Percentiles rank a stretch among this genome's conserved stretches.
These are phyloP conservation scores for Galeruca laticollis DNA, from an alignment of 2,888 invertebrate species.

Conservation along the genomic window DNA sequence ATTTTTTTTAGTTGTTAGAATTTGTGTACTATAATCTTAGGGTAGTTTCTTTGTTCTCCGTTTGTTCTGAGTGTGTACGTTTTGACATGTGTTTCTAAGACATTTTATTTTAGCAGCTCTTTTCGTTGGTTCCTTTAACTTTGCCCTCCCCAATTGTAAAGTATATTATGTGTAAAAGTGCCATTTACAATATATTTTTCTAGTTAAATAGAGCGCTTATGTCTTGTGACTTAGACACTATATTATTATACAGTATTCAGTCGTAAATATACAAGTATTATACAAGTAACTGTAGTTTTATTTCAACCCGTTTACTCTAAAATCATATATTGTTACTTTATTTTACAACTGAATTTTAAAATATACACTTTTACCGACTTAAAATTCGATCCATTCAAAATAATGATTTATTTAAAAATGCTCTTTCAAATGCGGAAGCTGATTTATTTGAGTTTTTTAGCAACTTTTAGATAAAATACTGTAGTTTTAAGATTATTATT, in stretches of 20 bases:
- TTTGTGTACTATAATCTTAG: slow-evolving; percentile 45
- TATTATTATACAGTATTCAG: slow-evolving; percentile 65
- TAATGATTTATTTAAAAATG: no score
- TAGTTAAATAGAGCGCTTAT: slow-evolving; percentile 68
- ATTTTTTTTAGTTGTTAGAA: slow-evolving; percentile 43
- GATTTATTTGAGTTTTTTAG: no score
- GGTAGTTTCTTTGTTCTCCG: slow-evolving; percentile 36
- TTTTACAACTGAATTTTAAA: no score
- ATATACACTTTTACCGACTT: no score
- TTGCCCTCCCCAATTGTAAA: slow-evolving; percentile 53
- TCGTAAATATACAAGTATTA: slow-evolving; percentile 67
- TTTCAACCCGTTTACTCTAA: no score
- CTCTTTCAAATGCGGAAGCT: no score
- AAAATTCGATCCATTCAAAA: no score
- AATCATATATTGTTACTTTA: no score
- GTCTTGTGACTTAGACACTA: slow-evolving; percentile 67
- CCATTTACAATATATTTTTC: slow-evolving; percentile 69
- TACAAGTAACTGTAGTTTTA: slow-evolving; percentile 37
- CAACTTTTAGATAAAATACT: no score
- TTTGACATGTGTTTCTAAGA: slow-evolving; percentile 40
- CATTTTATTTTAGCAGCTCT: slow-evolving; percentile 42
- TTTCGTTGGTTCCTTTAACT: slow-evolving; percentile 28
- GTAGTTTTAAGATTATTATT: no score
- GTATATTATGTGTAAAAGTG: slow-evolving; percentile 66
- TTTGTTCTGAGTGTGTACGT: slow-evolving; percentile 44